Evolutionary conservation across 2,797 vertebrate genomes (phyloP), one percentile per base, ranked within the genome.

Genomic region (Bucorvus abyssinicus): DNA sequence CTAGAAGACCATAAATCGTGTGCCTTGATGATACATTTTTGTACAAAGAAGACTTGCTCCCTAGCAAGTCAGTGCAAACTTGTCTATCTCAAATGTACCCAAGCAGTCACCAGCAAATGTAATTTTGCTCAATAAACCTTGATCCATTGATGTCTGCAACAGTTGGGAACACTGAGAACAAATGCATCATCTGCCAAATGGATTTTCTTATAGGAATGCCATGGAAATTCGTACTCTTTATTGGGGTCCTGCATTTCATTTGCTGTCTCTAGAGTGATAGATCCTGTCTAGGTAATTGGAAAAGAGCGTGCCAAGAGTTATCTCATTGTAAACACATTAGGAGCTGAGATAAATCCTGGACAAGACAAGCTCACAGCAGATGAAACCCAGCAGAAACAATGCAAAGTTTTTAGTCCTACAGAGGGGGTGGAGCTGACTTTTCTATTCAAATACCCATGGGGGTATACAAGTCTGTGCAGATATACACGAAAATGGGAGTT

Each of bases 241-340:
- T 13, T 80, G 42, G 49, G 52, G 32, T 84, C 36, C 52, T 91
- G 67, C 22, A 60, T 63, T 82, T 91, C 52, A 77, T 88, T 93
- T 95, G 56, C 60, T 67, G 67, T 80, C 63, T 89, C 60, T 50
- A 44, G 42, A 80, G 26, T 57, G 49, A 94, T 21, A 84, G 56
- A 84, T 88, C 67, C 77, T 74, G 47, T 64, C 83, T 64, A 78
- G 55, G 71, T 78, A 78, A 84, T 45, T 89, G 86, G 49, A 87
- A 93, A 91, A 87, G 30, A 71, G 38, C 61, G 68, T 17, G 24
- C 61, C 71, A 84, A 64, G 34, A 79, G 11, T 92, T 90, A 87
- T 80, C 56, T 92, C 67, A 57, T 42, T 92, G 91, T 77, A 85
- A 93, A 87, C 22, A 74, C 70, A 65, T 82, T 76, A 77, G 77